Evolutionary conservation across 2,113 vertebrate genomes (phyloP).

Genomic region (Oxyura jamaicensis): DNA sequence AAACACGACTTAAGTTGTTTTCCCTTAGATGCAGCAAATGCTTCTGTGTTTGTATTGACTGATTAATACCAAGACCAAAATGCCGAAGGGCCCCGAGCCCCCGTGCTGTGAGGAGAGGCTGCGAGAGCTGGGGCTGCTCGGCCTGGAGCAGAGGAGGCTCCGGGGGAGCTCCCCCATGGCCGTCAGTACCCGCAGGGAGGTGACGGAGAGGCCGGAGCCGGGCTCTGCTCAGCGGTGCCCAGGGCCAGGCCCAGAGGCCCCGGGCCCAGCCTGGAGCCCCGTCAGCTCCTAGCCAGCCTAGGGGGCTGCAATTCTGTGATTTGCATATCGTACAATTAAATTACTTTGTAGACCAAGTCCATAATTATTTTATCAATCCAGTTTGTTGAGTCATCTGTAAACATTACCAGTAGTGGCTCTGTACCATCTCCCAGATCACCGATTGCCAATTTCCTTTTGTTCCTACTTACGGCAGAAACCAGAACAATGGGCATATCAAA

Average conservation of each 20-base stretch:
- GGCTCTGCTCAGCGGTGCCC: too few relatives aligned
- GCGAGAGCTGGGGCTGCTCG: too few relatives aligned
- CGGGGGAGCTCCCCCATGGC: too few relatives aligned
- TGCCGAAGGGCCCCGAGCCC: neutral
- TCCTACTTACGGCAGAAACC: fast-evolving
- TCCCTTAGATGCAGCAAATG: neutral
- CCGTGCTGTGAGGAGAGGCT: too few relatives aligned
- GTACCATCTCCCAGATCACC: too few relatives aligned
- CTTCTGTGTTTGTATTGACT: neutral
- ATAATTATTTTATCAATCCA: neutral
- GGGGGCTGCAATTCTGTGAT: too few relatives aligned
- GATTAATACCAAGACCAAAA: neutral
- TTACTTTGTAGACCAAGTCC: neutral
- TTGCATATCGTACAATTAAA: neutral
- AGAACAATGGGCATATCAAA: neutral
- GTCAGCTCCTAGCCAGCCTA: too few relatives aligned
- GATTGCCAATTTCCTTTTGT: neutral
- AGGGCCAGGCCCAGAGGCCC: too few relatives aligned
- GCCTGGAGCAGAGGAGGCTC: too few relatives aligned
- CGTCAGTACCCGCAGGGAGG: too few relatives aligned
- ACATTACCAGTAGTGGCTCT: neutral
- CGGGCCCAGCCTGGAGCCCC: too few relatives aligned
- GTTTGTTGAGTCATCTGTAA: neutral
- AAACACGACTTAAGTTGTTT: neutral
- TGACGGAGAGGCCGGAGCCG: too few relatives aligned